A percentile compares a stretch with the other conserved stretches of the same genome.
These are phyloP conservation scores for Cataglyphis livida DNA, from an alignment of 2,888 invertebrate species.

Conservation along the genomic window DNA sequence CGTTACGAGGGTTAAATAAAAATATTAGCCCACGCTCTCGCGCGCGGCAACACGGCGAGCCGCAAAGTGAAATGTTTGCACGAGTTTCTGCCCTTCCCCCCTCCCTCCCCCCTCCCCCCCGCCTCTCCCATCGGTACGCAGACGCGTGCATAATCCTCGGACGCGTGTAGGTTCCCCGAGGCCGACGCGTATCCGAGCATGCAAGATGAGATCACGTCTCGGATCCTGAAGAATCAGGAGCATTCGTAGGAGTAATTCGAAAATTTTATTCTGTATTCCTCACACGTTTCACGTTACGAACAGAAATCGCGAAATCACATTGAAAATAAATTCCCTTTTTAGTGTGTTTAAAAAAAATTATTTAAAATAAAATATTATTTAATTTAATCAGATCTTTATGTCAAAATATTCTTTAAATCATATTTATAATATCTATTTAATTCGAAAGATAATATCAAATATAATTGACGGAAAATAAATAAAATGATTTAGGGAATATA, in stretches of 20 bases:
- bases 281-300: slow-evolving; percentile 21
- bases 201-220: slow-evolving; percentile 75
- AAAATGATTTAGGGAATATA: neutral
- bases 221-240: slow-evolving; percentile 60
- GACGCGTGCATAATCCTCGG: slow-evolving; percentile 60
- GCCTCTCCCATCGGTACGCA: slow-evolving; percentile 46
- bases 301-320: neutral
- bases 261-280: slow-evolving; percentile 42
- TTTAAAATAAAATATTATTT: neutral
- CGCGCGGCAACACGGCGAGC: slow-evolving; percentile 21
- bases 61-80: slow-evolving; percentile 61
- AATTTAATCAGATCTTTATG: neutral
- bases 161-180: slow-evolving; percentile 62
- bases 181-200: slow-evolving; percentile 59
- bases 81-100: slow-evolving; percentile 46
- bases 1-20: slow-evolving; percentile 51
- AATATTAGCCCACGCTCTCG: slow-evolving; percentile 46
- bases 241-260: slow-evolving; percentile 55
- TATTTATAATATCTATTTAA: neutral
- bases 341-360: neutral
- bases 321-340: neutral
- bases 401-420: neutral
- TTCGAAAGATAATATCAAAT: neutral
- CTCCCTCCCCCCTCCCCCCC: slow-evolving; percentile 5
- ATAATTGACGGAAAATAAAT: neutral